phyloP scores from a whole-genome alignment of 2,888 invertebrate species.

The Phorcus lineatus region DNA sequence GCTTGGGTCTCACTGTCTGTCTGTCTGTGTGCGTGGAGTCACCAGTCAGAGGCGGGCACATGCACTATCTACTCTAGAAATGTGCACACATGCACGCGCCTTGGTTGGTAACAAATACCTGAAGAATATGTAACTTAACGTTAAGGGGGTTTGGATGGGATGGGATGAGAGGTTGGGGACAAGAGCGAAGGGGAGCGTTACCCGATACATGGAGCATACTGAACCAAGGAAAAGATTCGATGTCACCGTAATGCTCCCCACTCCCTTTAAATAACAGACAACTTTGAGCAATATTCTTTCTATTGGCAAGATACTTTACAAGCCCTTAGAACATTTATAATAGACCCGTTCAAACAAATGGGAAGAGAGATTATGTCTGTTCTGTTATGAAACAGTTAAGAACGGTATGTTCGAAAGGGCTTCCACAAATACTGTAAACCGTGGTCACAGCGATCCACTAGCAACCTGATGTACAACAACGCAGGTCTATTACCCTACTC shows the following conservation, averaged over 20 bases:
- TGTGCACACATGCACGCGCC: too few species aligned
- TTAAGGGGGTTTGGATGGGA: too few species aligned
- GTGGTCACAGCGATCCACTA: not conserved
- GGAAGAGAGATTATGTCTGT: too few species aligned
- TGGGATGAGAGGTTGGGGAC: too few species aligned
- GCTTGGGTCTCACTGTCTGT: not conserved
- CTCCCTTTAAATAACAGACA: constrained; percentile 1
- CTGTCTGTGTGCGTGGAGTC: too few species aligned
- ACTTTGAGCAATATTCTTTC: not conserved
- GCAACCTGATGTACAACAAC: too few species aligned
- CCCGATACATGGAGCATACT: not conserved
- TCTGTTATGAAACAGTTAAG: not conserved
- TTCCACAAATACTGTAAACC: constrained; percentile 5
- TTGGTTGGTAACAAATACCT: too few species aligned
- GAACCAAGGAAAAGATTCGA: not conserved
- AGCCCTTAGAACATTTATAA: not conserved
- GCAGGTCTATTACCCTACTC: not conserved
- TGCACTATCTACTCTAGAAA: too few species aligned
- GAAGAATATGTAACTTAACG: too few species aligned
- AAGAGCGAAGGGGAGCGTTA: not conserved
- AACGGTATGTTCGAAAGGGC: constrained; percentile 1
- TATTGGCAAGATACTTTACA: not conserved
- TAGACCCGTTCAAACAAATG: too few species aligned
- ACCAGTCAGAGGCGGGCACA: too few species aligned
- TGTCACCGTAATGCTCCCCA: not conserved